Evolutionary conservation across 2,888 invertebrate species (phyloP).

Genomic region (Brachypterus glaber): DNA sequence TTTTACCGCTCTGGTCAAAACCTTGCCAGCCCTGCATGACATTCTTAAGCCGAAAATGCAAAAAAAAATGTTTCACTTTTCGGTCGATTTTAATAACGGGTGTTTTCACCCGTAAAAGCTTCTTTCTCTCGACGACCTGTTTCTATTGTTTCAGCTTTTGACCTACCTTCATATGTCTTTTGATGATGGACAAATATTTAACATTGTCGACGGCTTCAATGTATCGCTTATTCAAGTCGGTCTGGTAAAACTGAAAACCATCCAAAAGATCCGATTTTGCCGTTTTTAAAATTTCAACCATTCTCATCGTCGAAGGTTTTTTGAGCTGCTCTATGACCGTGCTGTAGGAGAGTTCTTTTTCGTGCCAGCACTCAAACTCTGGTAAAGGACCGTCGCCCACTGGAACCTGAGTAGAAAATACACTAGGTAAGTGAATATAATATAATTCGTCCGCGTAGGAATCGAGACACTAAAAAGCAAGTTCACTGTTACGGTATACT

Average conservation of each 20-base stretch:
- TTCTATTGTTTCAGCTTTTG: no score
- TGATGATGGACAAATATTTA: constrained; percentile 64
- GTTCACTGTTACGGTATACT: no score
- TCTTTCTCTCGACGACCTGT: no score
- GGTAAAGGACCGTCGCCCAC: constrained; percentile 71
- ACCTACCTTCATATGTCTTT: constrained; percentile 58
- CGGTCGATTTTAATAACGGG: no score
- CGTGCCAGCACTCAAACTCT: constrained; percentile 80
- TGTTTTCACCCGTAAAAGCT: no score
- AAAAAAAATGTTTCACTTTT: no score
- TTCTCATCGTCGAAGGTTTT: constrained; percentile 55
- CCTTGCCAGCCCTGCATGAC: no score
- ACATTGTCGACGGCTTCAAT: constrained; percentile 69
- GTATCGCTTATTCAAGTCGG: constrained; percentile 56
- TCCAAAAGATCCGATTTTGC: constrained; percentile 48
- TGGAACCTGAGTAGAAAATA: constrained; percentile 40
- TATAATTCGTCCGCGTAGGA: no score
- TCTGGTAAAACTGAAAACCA: constrained; percentile 51
- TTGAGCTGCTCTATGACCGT: constrained; percentile 74
- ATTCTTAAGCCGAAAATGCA: no score
- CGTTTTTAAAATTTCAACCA: constrained; percentile 49
- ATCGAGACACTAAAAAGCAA: neutral
- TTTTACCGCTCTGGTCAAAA: no score
- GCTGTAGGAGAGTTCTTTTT: constrained; percentile 67
- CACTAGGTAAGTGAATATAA: neutral